Conservation (phyloP, 2,888 invertebrate genomes). For the Agrotis ipsilon region DNA sequence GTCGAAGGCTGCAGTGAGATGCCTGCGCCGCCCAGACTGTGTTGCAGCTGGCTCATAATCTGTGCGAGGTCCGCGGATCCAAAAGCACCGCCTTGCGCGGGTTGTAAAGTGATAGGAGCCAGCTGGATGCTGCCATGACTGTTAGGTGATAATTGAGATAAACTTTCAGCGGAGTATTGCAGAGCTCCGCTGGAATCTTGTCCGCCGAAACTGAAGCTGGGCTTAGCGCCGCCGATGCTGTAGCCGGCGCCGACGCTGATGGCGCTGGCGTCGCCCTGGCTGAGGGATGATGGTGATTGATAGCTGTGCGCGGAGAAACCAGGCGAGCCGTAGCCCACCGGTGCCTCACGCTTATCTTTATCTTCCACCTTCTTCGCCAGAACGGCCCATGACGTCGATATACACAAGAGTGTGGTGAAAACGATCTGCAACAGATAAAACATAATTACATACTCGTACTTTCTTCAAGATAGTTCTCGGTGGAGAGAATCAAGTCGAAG, state of each 20-base stretch:
- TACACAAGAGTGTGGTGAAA: conserved; percentile 81
- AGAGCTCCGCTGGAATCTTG: conserved; percentile 75
- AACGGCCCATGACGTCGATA: conserved; percentile 82
- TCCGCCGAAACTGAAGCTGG: conserved; percentile 77
- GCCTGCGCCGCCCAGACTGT: conserved; percentile 82
- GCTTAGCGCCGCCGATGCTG: conserved; percentile 86
- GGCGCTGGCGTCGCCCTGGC: conserved; percentile 84
- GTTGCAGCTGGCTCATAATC: conserved; percentile 85
- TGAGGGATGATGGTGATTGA: conserved; percentile 68
- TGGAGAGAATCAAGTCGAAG: conserved; percentile 49
- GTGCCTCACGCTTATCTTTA: conserved; percentile 86
- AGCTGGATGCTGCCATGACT: conserved; percentile 81
- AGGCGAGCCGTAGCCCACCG: conserved; percentile 75
- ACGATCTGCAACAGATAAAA: conserved; percentile 81
- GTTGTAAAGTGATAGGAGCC: conserved; percentile 83
- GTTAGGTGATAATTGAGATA: conserved; percentile 71
- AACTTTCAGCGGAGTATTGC: conserved; percentile 75
- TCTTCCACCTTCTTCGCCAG: conserved; percentile 80
- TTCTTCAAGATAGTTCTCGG: conserved; percentile 52
- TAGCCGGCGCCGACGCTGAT: conserved; percentile 88
- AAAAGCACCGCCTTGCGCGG: conserved; percentile 76
- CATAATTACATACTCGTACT: conserved; percentile 63
- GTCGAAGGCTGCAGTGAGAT: conserved; percentile 78
- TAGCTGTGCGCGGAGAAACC: conserved; percentile 70
- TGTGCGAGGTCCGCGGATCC: conserved; percentile 81